Conservation (phyloP, 2,888 invertebrate species). For the Ditylenchus weischeri region DNA sequence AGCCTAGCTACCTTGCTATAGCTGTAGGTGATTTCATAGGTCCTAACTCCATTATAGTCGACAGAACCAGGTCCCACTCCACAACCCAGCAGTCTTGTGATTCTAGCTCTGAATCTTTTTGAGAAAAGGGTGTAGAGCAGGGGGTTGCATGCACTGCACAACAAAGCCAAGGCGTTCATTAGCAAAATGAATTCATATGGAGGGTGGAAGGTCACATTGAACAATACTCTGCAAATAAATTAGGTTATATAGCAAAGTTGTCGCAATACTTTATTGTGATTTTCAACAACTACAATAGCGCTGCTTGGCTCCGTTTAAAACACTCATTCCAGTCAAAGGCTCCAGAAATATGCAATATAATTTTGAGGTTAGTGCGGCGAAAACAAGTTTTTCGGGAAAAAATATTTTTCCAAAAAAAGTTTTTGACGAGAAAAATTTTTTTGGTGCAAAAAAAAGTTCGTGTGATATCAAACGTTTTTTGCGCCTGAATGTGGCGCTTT, state of each 20-base stretch:
- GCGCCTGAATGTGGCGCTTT: too few relatives aligned
- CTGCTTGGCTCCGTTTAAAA: too few relatives aligned
- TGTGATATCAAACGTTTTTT: too few relatives aligned
- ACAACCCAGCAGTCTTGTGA: conserved; percentile 26
- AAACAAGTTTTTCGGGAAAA: too few relatives aligned
- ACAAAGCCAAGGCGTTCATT: conserved; percentile 54
- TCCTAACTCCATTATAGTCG: background rate
- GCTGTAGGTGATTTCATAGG: conserved; percentile 9
- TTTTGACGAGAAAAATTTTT: too few relatives aligned
- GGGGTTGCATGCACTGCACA: conserved; percentile 55
- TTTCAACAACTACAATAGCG: background rate
- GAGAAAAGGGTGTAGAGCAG: conserved; percentile 56
- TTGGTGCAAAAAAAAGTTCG: too few relatives aligned
- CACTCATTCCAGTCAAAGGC: too few relatives aligned
- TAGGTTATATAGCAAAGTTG: background rate
- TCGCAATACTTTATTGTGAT: background rate
- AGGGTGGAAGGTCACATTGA: conserved; percentile 40
- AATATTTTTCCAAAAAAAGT: too few relatives aligned
- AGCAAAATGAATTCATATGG: conserved; percentile 50
- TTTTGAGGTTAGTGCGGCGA: too few relatives aligned
- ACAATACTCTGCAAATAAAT: conserved; percentile 44
- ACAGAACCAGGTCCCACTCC: background rate
- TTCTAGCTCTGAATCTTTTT: conserved; percentile 44
- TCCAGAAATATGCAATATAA: too few relatives aligned
- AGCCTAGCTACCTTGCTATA: conserved; percentile 6